Base-by-base conservation (phyloP, 1,140 invertebrate species). In the Maniola jurtina region DNA sequence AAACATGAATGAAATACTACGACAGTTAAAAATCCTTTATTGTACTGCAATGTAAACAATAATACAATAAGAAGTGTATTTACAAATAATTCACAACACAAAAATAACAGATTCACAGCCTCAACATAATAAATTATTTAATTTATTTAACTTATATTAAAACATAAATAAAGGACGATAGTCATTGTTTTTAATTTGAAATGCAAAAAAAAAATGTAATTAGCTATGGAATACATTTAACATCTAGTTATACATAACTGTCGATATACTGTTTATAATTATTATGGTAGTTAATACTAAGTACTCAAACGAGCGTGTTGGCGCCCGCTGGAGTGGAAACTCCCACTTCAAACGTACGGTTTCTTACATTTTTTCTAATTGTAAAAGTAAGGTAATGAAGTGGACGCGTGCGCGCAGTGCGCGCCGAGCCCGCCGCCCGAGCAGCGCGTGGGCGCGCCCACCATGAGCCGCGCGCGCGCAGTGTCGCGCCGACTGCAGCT, bases 371-470 rank as follows among this genome's bases (percentile, higher is more conserved):
- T 86, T 84, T 87, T 83, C 62, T 67, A 88, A 76, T 77, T 66
- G 84, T 82, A 87, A 84, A 83, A 83, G 84, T 84, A 76, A 81
- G 75, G 64, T 61, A 77, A 70, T 80, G 73, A 76, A 80, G 77
- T 76, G 77, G 72, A 61, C 68, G 78, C 73, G 78, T 81, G 79
- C n/a, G 62, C 63, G 57, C 58, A 64, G 65, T 60, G 68, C 61
- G 40, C 42, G 42, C 9, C 42, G 10, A 13, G 42, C 42, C 13
- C 42, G 42, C 42, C 38, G 60, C 13, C 42, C 57, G 14, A 54
- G 54, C 9, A 54, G 47, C 62, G 70, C 73, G 70, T 71, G 72
- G 66, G 68, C 63, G 71, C 34, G 47, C 42, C 59, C 25, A 45
- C 42, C 10, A 45, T 45, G 66, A 64, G 36, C 25, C 38, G 57